Conservation (phyloP, 2,113 vertebrate species). For the Ceyx melanurus region DNA sequence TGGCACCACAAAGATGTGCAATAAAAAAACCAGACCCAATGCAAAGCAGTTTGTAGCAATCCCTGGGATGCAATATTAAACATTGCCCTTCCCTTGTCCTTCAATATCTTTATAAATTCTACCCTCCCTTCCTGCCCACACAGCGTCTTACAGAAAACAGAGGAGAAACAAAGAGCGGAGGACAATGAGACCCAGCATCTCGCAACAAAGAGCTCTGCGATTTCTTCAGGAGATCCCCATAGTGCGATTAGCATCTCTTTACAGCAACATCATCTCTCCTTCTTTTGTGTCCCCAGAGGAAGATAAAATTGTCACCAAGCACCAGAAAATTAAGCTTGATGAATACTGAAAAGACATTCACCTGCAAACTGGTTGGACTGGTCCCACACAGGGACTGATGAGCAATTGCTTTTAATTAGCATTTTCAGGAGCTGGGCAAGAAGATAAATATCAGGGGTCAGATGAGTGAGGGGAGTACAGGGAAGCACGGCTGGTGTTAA, state of each 20-base stretch:
- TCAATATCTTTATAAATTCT: conserved; percentile 40
- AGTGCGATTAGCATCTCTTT: conserved; percentile 52
- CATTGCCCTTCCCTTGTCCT: conserved; percentile 41
- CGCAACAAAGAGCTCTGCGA: neutral
- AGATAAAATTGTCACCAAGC: conserved; percentile 44
- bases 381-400: neutral
- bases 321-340: neutral
- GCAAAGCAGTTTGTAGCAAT: neutral
- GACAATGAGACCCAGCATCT: neutral
- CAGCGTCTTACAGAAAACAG: neutral
- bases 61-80: neutral
- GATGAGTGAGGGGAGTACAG: fast-evolving
- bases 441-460: neutral
- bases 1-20: neutral
- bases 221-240: conserved; percentile 49
- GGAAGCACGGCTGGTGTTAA: neutral
- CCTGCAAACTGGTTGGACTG: neutral
- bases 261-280: conserved; percentile 38
- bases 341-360: conserved; percentile 45
- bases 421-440: neutral
- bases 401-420: neutral
- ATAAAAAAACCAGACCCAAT: neutral
- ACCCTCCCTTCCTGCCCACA: neutral
- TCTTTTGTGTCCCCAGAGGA: conserved; percentile 45
- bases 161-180: conserved; percentile 15